phyloP scores from a whole-genome alignment of 1,140 invertebrate species.

The Drosophila bifasciata region DNA sequence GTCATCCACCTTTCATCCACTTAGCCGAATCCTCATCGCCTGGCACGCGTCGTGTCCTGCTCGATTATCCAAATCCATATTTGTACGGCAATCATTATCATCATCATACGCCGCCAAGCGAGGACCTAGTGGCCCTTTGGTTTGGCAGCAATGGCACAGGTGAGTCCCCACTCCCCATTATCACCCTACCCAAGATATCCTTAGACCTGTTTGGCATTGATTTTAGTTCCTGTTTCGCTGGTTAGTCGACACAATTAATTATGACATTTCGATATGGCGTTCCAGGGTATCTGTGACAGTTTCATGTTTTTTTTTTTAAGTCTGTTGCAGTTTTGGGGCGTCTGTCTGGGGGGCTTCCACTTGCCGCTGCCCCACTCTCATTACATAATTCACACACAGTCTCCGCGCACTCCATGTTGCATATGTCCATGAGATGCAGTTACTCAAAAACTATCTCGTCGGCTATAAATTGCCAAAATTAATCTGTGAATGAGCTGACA shows the following conservation, averaged over 20 bases:
- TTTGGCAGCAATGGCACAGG: slow-evolving; percentile 85
- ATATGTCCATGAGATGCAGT: slow-evolving; percentile 60
- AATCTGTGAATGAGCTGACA: slow-evolving; percentile 79
- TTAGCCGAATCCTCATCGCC: slow-evolving; percentile 48
- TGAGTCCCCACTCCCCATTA: slow-evolving; percentile 52
- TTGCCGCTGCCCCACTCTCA: neutral
- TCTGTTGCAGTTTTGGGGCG: slow-evolving; percentile 13
- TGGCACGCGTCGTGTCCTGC: slow-evolving; percentile 77
- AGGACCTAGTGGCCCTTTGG: slow-evolving; percentile 86
- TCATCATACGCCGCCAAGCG: slow-evolving; percentile 84
- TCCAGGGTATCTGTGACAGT: slow-evolving; percentile 42
- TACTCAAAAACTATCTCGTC: slow-evolving; percentile 72
- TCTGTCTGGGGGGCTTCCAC: slow-evolving; percentile 6
- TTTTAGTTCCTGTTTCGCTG: no score
- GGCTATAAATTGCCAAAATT: slow-evolving; percentile 77
- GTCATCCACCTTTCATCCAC: slow-evolving; percentile 14
- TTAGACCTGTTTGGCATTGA: no score
- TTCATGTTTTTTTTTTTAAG: neutral
- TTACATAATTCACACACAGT: slow-evolving; percentile 59
- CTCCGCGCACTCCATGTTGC: slow-evolving; percentile 43
- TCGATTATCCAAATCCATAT: slow-evolving; percentile 84
- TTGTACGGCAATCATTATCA: slow-evolving; percentile 84
- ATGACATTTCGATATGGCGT: no score
- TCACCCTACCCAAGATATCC: no score
- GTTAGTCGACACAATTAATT: no score